Evolutionary conservation across 2,888 invertebrate genomes (phyloP).

Genomic region (Ochropleura leucogaster): DNA sequence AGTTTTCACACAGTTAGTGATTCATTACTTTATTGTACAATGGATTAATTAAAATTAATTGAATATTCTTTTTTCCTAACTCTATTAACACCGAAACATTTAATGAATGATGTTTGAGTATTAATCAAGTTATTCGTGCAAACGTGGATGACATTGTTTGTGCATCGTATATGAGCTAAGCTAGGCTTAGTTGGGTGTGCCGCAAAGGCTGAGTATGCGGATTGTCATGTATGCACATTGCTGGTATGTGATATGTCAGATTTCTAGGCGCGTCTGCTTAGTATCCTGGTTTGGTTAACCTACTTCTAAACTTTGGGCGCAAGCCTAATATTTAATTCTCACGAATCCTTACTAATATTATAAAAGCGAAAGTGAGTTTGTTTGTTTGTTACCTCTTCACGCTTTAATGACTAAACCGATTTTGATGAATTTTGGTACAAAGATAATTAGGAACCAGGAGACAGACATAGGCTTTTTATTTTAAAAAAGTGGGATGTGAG

Average conservation of each 20-base stretch:
- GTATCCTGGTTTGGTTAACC: conserved; percentile 21
- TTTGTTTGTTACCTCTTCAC: no score
- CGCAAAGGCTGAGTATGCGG: conserved; percentile 48
- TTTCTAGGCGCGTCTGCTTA: conserved; percentile 26
- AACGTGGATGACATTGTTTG: conserved; percentile 20
- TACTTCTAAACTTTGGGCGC: neutral
- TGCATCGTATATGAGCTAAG: conserved; percentile 20
- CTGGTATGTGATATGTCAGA: conserved; percentile 36
- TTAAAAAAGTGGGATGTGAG: no score
- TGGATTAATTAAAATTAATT: conserved; percentile 59
- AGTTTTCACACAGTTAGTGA: conserved; percentile 59
- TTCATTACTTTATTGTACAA: conserved; percentile 33
- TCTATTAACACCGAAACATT: conserved; percentile 17
- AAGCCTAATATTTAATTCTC: conserved; percentile 4
- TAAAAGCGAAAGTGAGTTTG: no score
- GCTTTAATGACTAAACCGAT: no score
- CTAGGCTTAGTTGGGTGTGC: conserved; percentile 4
- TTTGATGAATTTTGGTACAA: no score
- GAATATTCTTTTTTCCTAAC: conserved; percentile 30
- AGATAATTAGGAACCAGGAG: no score
- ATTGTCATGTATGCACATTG: conserved; percentile 24
- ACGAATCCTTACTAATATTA: no score
- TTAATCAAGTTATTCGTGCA: conserved; percentile 35
- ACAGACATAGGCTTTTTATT: no score
- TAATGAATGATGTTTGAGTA: conserved; percentile 3